phyloP scores from a whole-genome alignment of 1,140 invertebrate genomes.

The Dendrolimus punctatus region DNA sequence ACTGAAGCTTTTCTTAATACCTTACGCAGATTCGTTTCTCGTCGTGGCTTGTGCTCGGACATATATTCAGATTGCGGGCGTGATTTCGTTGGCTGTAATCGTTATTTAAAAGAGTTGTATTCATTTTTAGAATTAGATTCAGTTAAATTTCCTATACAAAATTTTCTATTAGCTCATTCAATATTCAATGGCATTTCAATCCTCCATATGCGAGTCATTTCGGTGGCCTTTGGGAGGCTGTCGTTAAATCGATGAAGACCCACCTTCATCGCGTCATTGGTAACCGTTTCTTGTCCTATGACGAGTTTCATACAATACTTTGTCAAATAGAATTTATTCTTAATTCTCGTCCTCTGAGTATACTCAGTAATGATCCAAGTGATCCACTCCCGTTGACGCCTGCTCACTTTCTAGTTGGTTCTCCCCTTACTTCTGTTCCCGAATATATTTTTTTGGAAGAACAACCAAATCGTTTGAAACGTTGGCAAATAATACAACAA shows the following conservation, averaged over 20 bases:
- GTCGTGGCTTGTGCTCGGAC: not conserved
- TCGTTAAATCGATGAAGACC: not conserved
- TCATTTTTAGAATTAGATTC: not conserved
- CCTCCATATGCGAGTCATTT: slow-evolving; percentile 1
- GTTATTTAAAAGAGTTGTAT: not conserved
- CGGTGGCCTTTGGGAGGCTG: not conserved
- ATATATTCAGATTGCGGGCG: not conserved
- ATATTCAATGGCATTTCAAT: not conserved
- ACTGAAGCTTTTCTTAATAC: not conserved
- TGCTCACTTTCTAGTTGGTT: not conserved
- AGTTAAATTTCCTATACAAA: too few relatives aligned
- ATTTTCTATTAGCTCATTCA: too few relatives aligned
- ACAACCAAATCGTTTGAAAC: not conserved
- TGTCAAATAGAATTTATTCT: slow-evolving; percentile 1
- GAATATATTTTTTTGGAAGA: not conserved
- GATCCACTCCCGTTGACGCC: not conserved
- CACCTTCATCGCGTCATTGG: not conserved
- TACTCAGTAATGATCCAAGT: not conserved
- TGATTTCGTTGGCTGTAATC: not conserved
- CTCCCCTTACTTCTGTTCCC: not conserved
- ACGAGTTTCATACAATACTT: not conserved
- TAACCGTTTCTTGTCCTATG: not conserved
- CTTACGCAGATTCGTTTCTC: not conserved
- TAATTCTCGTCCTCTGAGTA: not conserved
- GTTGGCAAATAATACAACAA: not conserved